Conservation (phyloP, 2,888 invertebrate species). For the Ctena decussata region DNA sequence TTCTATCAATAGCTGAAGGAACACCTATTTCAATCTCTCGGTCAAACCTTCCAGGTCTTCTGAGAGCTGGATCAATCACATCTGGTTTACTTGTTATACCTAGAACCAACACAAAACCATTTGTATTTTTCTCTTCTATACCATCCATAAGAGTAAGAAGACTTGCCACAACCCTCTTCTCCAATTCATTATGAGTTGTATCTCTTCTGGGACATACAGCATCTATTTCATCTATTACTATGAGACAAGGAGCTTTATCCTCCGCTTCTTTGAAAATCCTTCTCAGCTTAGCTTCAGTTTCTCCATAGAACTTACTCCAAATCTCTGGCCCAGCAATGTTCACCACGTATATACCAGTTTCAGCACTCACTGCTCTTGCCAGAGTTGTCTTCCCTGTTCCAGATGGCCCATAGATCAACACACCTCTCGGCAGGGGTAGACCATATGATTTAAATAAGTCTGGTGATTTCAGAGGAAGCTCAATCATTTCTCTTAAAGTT, state of each 20-base stretch:
- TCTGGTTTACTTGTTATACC: conserved; percentile 94
- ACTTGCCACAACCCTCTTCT: conserved; percentile 91
- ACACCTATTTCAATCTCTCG: conserved; percentile 86
- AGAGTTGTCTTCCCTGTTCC: conserved; percentile 96
- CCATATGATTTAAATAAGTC: conserved; percentile 76
- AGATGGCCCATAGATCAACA: conserved; percentile 93
- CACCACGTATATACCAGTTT: conserved; percentile 86
- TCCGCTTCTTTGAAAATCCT: conserved; percentile 91
- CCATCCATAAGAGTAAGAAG: conserved; percentile 90
- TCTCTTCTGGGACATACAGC: conserved; percentile 91
- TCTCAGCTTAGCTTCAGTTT: conserved; percentile 92
- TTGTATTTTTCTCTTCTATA: conserved; percentile 84
- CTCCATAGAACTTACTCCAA: conserved; percentile 91
- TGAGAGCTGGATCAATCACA: conserved; percentile 91
- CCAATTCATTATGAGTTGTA: conserved; percentile 89
- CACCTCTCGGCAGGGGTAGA: conserved; percentile 89
- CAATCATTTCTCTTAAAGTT: conserved; percentile 72
- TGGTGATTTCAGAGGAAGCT: conserved; percentile 74
- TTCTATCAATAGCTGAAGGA: conserved; percentile 81
- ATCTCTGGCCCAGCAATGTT: conserved; percentile 91
- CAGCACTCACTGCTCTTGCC: conserved; percentile 90
- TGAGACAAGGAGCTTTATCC: conserved; percentile 91
- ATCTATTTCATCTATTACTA: conserved; percentile 95
- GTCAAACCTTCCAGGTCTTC: conserved; percentile 93
- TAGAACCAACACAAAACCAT: conserved; percentile 90